Evolutionary conservation across 2,113 vertebrate genomes (phyloP).

Genomic region (Charadrius vociferus): DNA sequence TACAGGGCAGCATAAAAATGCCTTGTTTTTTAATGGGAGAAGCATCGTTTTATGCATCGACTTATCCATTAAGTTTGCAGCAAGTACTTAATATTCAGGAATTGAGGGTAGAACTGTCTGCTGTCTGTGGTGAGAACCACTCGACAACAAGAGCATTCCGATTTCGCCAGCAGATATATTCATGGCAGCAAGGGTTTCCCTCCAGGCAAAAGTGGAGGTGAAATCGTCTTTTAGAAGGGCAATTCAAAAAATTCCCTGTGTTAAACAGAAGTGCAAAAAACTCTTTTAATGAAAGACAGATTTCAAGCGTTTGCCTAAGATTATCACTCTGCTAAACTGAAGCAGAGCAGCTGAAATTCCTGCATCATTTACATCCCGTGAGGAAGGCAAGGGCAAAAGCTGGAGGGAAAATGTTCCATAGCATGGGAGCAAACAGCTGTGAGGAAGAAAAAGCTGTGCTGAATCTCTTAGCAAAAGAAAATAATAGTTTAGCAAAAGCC

Average conservation of each 20-base stretch:
- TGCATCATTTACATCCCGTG: background rate
- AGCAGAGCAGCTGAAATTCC: slow-evolving; percentile 42
- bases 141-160: background rate
- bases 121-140: background rate
- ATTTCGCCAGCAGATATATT: background rate
- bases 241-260: slow-evolving; percentile 14
- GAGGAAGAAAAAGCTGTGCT: background rate
- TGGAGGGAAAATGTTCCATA: background rate
- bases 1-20: background rate
- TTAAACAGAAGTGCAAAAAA: slow-evolving; percentile 65
- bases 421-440: background rate
- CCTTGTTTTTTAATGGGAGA: background rate
- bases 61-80: background rate
- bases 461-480: background rate
- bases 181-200: background rate
- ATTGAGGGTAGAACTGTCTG: background rate
- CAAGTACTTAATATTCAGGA: background rate
- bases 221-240: slow-evolving; percentile 37
- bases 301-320: slow-evolving; percentile 33
- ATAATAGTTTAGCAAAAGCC: background rate
- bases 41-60: background rate
- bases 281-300: slow-evolving; percentile 71
- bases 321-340: slow-evolving; percentile 3
- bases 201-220: slow-evolving; percentile 19
- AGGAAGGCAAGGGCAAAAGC: background rate